Conservation (phyloP, 1,140 invertebrate genomes). For the Tribolium castaneum region DNA sequence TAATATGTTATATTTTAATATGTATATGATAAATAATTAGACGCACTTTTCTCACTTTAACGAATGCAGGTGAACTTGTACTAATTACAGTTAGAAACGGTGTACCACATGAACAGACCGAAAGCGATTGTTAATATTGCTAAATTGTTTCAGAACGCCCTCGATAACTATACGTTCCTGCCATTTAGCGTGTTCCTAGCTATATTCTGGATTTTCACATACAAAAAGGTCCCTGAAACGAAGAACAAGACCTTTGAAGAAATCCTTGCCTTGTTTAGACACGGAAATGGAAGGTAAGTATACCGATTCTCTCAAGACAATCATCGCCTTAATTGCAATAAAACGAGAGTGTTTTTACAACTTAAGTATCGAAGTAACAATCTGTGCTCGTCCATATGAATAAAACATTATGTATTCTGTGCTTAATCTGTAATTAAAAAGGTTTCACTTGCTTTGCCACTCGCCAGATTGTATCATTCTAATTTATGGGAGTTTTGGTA, state of each 20-base stretch:
- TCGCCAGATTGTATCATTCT: slow-evolving; percentile 26
- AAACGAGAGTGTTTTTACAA: neutral
- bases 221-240: slow-evolving; percentile 98
- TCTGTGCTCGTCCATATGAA: slow-evolving; percentile 7
- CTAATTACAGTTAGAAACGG: neutral
- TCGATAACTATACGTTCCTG: slow-evolving; percentile 97
- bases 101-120: neutral
- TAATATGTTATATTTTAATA: slow-evolving; percentile 39
- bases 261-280: slow-evolving; percentile 91
- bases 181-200: slow-evolving; percentile 96
- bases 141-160: slow-evolving; percentile 76
- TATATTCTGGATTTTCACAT: slow-evolving; percentile 97
- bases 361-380: neutral
- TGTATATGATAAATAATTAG: slow-evolving; percentile 36
- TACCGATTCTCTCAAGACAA: neutral
- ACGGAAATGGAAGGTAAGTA: slow-evolving; percentile 85
- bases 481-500: slow-evolving; percentile 26
- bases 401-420: slow-evolving; percentile 22
- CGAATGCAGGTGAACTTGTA: slow-evolving; percentile 33
- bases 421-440: slow-evolving; percentile 38
- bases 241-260: slow-evolving; percentile 99
- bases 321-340: neutral
- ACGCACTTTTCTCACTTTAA: slow-evolving; percentile 23
- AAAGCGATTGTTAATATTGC: slow-evolving; percentile 8
- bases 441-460: slow-evolving; percentile 9